Percentiles rank a stretch among this genome's conserved stretches.
These are phyloP conservation scores for Venustaconcha ellipsiformis DNA, from an alignment of 1,140 invertebrate genomes.

Conservation along the genomic window DNA sequence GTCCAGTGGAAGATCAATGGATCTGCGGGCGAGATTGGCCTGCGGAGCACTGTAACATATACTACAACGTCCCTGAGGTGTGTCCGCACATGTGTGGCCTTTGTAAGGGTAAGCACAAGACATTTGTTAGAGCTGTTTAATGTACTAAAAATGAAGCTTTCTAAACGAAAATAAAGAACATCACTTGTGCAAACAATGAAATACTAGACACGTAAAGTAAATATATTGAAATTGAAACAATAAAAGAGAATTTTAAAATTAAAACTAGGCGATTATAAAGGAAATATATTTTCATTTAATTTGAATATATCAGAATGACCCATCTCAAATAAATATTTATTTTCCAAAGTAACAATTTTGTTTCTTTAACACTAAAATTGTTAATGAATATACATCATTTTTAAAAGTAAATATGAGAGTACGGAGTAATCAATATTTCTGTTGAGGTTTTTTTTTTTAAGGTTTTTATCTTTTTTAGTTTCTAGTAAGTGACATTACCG, in stretches of 20 bases:
- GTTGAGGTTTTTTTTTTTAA: no score
- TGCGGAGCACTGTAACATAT: constrained; percentile 36
- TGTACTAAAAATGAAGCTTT: not conserved
- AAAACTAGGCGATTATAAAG: not conserved
- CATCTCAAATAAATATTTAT: no score
- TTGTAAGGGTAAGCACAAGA: constrained; percentile 35
- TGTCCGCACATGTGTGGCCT: constrained; percentile 61
- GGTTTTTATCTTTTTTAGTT: no score
- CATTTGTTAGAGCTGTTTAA: no score
- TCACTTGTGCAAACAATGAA: not conserved
- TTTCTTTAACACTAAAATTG: no score
- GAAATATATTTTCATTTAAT: not conserved
- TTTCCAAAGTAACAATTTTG: no score
- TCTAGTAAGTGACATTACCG: no score
- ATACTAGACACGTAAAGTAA: not conserved
- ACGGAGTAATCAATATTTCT: no score
- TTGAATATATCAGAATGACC: not conserved
- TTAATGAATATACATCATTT: no score
- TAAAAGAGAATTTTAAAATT: not conserved
- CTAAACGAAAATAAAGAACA: no score
- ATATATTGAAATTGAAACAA: constrained; percentile 1
- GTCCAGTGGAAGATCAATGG: constrained; percentile 45
- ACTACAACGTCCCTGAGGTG: constrained; percentile 49
- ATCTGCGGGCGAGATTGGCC: constrained; percentile 45
- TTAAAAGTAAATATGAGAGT: no score